These are phyloP conservation scores for Cyanistes caeruleus DNA, from an alignment of 2,113 vertebrate species.

Conservation along the genomic window DNA sequence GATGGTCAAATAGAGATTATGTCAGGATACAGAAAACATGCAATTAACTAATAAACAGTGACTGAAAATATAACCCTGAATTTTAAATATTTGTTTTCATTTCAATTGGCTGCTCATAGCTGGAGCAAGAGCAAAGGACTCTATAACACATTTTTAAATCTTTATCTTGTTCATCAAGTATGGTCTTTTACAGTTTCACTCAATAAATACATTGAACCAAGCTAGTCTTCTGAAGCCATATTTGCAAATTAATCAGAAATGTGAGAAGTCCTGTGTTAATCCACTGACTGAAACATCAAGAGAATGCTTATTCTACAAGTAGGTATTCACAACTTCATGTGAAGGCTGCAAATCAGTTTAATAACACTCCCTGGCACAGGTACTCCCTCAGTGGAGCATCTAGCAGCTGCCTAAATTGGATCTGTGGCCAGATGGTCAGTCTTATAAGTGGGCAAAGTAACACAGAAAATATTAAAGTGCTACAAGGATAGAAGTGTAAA, in stretches of 20 bases:
- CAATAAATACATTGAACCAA: not conserved
- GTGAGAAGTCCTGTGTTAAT: not conserved
- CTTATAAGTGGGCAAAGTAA: not conserved
- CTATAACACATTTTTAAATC: not conserved
- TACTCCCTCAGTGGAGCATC: not conserved
- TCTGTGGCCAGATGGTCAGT: not conserved
- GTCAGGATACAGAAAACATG: not conserved
- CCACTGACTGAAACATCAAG: not conserved
- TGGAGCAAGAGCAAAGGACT: not conserved
- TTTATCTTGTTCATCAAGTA: not conserved
- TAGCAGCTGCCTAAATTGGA: not conserved
- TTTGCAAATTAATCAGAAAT: not conserved
- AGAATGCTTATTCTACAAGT: not conserved
- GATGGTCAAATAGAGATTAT: not conserved
- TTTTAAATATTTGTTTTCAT: not conserved
- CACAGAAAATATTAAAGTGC: not conserved
- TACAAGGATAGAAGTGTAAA: not conserved
- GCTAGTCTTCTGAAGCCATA: not conserved
- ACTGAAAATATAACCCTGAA: not conserved
- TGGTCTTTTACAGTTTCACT: not conserved
- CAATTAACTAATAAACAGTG: not conserved
- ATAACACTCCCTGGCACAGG: not conserved
- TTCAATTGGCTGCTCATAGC: not conserved
- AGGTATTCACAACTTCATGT: not conserved
- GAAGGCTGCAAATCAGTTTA: not conserved